Base-by-base conservation (phyloP, 37 sponge, comb jelly and placozoan species). In the Petrosia ficiformis region DNA sequence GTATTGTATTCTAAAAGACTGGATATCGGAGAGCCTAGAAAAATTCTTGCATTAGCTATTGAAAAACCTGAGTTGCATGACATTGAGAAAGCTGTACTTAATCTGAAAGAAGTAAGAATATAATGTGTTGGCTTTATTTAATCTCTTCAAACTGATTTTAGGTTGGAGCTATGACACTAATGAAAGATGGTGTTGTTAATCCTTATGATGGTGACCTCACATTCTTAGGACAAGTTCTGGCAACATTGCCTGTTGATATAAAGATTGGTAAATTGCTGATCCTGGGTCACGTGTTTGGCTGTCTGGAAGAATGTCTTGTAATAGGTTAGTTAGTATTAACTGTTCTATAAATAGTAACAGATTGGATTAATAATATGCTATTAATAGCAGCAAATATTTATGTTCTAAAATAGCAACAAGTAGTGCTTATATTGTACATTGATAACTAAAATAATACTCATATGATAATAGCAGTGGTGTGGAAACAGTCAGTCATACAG, bases 221-320 rank as follows among this genome's bases (percentile, higher is more conserved):
- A 16, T 94, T 97, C 58, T 67, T 92, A 39, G 98, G 98, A 0
- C 58, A 52, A 4, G 76, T 94, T 34, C 39, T 94, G 74, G 94
- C 89, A 44, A 31, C 31, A 2, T 90, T 97, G 3, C 95, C 98
- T 0, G 65, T 97, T 4, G 90, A 94, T 77, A 82, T 91, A n/a
- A 70, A 71, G 25, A 59, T 94, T 44, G 92, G 90, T 60, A 82
- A 82, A 65, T 76, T 97, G 39, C 60, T 94, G 14, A 30, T 97
- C 32, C 92, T 97, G 2, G 98, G 98, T 4, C 92, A 94, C 48
- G 94, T 84, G 61, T 97, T 97, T 84, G 92, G 92, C 32, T 91
- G 82, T 71, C 84, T 97, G 42, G 82, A 85, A 32, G 90, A 91
- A 31, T 80, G 81, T 22, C 42, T 81, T 14, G 78, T 88, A 37